phyloP scores from a whole-genome alignment of 2,888 invertebrate genomes.

The Archaeoteleia sp. region DNA sequence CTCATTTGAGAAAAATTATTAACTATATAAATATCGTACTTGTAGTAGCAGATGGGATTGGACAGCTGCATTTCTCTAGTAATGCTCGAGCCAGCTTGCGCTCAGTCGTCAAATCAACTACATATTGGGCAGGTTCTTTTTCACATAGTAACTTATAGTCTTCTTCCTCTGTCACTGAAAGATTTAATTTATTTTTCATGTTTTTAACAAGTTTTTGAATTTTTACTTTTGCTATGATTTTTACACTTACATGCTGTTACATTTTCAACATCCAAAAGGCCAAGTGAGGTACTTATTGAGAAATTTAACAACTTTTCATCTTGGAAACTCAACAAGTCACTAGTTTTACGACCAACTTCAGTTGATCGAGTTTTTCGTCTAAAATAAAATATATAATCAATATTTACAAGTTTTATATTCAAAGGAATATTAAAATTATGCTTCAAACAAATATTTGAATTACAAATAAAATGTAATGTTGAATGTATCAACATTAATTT shows the following conservation, averaged over 20 bases:
- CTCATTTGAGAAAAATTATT: conserved; percentile 1
- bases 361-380: not conserved
- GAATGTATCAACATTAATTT: too few relatives aligned
- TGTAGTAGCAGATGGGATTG: conserved; percentile 9
- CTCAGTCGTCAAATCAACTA: conserved; percentile 51
- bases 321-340: not conserved
- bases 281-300: conserved; percentile 16
- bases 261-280: conserved; percentile 29
- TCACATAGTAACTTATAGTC: too few relatives aligned
- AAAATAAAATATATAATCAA: too few relatives aligned
- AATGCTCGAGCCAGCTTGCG: conserved; percentile 65
- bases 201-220: not conserved
- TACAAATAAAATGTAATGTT: too few relatives aligned
- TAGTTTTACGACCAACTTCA: not conserved
- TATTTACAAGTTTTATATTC: too few relatives aligned
- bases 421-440: too few relatives aligned
- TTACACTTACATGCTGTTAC: conserved; percentile 25
- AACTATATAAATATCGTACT: conserved; percentile 3
- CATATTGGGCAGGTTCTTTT: conserved; percentile 40
- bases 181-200: not conserved
- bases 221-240: not conserved
- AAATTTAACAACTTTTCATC: not conserved
- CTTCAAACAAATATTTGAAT: too few relatives aligned
- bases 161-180: conserved; percentile 22
- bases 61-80: conserved; percentile 61